phyloP scores from a whole-genome alignment of 2,797 vertebrate genomes.

The Chelmon rostratus region DNA sequence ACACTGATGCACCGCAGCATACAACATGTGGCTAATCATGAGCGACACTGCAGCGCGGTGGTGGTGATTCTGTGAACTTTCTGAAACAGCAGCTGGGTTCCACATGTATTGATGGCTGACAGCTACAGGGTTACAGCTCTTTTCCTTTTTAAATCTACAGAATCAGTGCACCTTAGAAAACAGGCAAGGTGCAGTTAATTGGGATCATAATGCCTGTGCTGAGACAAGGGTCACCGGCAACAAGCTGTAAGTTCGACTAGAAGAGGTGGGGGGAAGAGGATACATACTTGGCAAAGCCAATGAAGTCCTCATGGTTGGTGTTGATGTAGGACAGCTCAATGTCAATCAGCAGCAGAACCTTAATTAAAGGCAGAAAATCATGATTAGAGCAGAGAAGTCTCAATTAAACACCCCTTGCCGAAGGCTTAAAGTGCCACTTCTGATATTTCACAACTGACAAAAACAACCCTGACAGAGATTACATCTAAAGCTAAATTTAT shows the following conservation, averaged over 20 bases:
- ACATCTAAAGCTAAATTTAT: slow-evolving; percentile 2
- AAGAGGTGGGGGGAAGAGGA: background rate
- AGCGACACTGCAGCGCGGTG: slow-evolving; percentile 19
- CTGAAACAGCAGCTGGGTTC: background rate
- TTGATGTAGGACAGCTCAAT: slow-evolving; percentile 98
- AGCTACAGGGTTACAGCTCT: background rate
- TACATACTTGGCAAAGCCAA: slow-evolving; percentile 98
- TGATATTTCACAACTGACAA: slow-evolving; percentile 19
- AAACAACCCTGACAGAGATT: slow-evolving; percentile 18
- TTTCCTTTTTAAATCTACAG: background rate
- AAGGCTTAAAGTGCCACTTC: slow-evolving; percentile 6
- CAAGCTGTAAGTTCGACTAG: slow-evolving; percentile 40
- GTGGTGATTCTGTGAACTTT: background rate
- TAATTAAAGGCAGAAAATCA: slow-evolving; percentile 58
- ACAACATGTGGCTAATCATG: slow-evolving; percentile 42
- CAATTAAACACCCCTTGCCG: slow-evolving; percentile 48
- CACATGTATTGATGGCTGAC: background rate
- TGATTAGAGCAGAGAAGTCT: slow-evolving; percentile 57
- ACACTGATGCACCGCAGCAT: slow-evolving; percentile 43
- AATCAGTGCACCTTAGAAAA: slow-evolving; percentile 34
- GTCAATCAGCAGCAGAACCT: slow-evolving; percentile 97
- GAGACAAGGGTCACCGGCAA: slow-evolving; percentile 13
- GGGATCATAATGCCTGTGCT: slow-evolving; percentile 9
- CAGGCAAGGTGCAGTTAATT: slow-evolving; percentile 41
- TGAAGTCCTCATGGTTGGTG: slow-evolving; percentile 99